Evolutionary conservation across 2,888 invertebrate genomes (phyloP).

Genomic region (Hoplodrina blanda): DNA sequence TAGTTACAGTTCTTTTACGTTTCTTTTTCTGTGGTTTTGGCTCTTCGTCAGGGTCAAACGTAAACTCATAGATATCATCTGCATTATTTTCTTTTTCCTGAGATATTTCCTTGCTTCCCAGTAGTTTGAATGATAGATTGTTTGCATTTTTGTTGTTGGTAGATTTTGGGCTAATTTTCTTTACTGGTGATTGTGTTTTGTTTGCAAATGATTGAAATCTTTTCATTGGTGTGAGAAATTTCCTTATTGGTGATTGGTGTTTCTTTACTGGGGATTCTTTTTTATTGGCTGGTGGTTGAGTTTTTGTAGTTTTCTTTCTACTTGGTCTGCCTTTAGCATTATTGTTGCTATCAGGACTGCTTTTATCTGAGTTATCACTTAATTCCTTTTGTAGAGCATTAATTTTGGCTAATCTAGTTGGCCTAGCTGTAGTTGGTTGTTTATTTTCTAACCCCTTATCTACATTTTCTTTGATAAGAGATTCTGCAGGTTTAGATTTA

Average conservation of each 20-base stretch:
- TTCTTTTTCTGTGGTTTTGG: slow-evolving; percentile 84
- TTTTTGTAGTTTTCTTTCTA: slow-evolving; percentile 29
- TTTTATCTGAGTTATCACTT: slow-evolving; percentile 54
- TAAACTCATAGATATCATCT: slow-evolving; percentile 86
- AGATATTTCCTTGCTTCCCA: slow-evolving; percentile 72
- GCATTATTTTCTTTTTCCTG: slow-evolving; percentile 70
- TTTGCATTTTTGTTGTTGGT: slow-evolving; percentile 65
- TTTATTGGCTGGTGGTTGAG: slow-evolving; percentile 22
- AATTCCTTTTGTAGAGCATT: slow-evolving; percentile 45
- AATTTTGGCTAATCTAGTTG: slow-evolving; percentile 33
- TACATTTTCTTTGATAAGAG: slow-evolving; percentile 1
- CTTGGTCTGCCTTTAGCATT: slow-evolving; percentile 66
- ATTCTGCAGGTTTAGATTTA: slow-evolving; percentile 48
- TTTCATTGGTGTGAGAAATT: slow-evolving; percentile 22
- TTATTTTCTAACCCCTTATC: slow-evolving; percentile 39
- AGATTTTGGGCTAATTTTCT: slow-evolving; percentile 46
- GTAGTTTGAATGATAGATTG: slow-evolving; percentile 74
- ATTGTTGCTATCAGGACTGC: slow-evolving; percentile 75
- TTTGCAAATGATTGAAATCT: slow-evolving; percentile 31
- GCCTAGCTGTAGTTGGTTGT: slow-evolving; percentile 21
- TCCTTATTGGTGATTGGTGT: slow-evolving; percentile 30
- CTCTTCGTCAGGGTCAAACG: slow-evolving; percentile 86
- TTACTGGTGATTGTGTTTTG: slow-evolving; percentile 34
- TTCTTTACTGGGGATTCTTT: slow-evolving; percentile 28
- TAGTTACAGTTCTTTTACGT: slow-evolving; percentile 71